Evolutionary conservation across 2,113 vertebrate genomes (phyloP), one percentile per base, ranked within the genome.

Genomic region (Serilophus lunatus): DNA sequence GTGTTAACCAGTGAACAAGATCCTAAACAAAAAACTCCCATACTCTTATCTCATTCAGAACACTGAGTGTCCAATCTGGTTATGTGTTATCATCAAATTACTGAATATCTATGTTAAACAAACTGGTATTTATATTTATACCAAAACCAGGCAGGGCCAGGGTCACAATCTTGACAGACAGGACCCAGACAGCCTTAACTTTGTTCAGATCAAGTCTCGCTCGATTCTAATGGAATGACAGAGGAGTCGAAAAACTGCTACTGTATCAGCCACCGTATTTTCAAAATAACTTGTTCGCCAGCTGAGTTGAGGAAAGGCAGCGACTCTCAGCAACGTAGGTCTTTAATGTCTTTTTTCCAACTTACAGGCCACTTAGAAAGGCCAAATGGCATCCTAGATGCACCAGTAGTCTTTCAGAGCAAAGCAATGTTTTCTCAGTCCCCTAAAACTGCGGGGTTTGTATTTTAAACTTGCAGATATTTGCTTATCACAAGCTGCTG

Each of bases 361-460:
- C 4, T 8, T 50, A 44, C 24, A 23, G 31, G 36, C 19, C 29
- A 82, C 24, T 61, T 22, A 47, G 2, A 81, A 89, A 69, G 6
- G 26, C 13, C 15, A 33, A 74, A 44, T 10, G 6, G 13, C 31
- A 66, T 80, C 16, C 12, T 13, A 50, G 36, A 29, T 7, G 5
- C 20, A 44, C 29, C n/a, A 35, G 3, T 2, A 61, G 17, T 13
- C 44, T 44, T 74, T 42, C 86, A 63, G 10, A 83, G 38, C 3
- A 77, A 56, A 9, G 6, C 8, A 50, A 3, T 1, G 3, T 12
- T 12, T 86, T 33, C 35, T 57, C 59, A 33, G 23, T 9, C 10
- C 8, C 61, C 15, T 72, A 59, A 75, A 86, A 76, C 2, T 1
- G 0, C 5, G 20, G 15, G 2, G 29, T 61, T 68, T 14, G 0